These are phyloP conservation scores for Oncorhynchus tshawytscha DNA, from an alignment of 2,113 vertebrate species.

Conservation along the genomic window DNA sequence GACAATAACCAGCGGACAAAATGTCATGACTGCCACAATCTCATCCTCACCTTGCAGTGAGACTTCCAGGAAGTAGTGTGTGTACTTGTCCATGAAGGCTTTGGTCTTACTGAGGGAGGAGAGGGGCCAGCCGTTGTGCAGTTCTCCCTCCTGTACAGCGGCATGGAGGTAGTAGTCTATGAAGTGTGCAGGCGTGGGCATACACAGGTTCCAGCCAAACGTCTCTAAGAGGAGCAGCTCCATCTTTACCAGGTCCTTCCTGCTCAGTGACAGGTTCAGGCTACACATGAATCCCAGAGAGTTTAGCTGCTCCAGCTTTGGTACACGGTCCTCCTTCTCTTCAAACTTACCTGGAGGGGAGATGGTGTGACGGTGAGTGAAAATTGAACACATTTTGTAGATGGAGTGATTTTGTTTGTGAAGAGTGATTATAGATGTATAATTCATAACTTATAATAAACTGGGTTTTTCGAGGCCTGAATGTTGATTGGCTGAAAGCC, in stretches of 20 bases:
- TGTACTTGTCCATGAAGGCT: conserved; percentile 75
- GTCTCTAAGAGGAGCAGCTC: conserved; percentile 79
- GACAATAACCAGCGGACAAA: too few relatives aligned
- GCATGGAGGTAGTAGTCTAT: conserved; percentile 81
- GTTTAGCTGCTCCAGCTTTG: conserved; percentile 79
- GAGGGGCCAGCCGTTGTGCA: conserved; percentile 74
- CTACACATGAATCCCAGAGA: conserved; percentile 65
- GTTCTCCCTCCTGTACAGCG: conserved; percentile 70
- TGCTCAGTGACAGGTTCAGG: conserved; percentile 69
- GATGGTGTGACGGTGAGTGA: neutral
- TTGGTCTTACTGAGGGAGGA: conserved; percentile 69
- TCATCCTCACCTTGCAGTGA: conserved; percentile 77
- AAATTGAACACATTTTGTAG: neutral
- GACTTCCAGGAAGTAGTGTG: conserved; percentile 78
- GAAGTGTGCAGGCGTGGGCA: conserved; percentile 81
- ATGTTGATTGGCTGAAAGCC: too few relatives aligned
- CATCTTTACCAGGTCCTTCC: conserved; percentile 72
- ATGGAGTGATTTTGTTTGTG: too few relatives aligned
- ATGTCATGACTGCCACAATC: neutral
- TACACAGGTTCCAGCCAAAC: conserved; percentile 79
- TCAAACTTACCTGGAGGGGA: conserved; percentile 77
- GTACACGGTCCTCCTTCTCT: conserved; percentile 75
- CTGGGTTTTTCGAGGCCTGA: too few relatives aligned
- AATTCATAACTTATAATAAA: too few relatives aligned
- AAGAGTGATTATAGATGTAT: too few relatives aligned